Base-by-base conservation (phyloP, 2,797 vertebrate species). In the Coregonus ussuriensis region DNA sequence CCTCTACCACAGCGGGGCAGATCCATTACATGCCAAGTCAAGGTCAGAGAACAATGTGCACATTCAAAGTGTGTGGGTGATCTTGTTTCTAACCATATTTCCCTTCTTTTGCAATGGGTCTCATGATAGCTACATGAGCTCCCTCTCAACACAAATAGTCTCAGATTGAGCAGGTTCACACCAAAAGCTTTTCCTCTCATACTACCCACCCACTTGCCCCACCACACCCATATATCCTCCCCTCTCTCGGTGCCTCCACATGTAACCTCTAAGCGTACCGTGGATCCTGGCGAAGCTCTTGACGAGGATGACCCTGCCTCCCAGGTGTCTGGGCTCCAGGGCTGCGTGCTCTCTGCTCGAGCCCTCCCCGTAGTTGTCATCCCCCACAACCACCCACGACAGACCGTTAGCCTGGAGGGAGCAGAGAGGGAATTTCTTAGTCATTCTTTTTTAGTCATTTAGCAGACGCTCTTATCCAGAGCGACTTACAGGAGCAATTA, bases 251-350 rank as follows among this genome's bases (percentile, higher is more conserved):
- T 33, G 63, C 11, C 65, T 16, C 65, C 65, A 11, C 29, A 11
- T 62, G 3, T 14, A 67, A 16, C 29, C 6, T 5, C 16, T 16
- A 6, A 35, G 85, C 93, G 89, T 80, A 98, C 97, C 97, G 0
- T 99, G 97, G 91, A 99, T 99, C 90, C 97, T 95, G 91, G 97
- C 97, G 21, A 99, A 99, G 92, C 96, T 98, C 91, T 98, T 99
- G 83, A 97, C 97, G 76, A 99, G 96, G 88, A 99, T 98, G 82
- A 95, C 97, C 25, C 96, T 94, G 81, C 97, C 96, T 29, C 98
- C 97, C 0, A 99, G 91, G 89, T 98, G 97, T 31, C 97, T 93
- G 1, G 97, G 97, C 85, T 99, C 97, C 87, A 99, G 85, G 0
- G 97, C 97, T 0, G 97, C 97, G 0, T 99, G 97, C 82, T 99